phyloP scores from a whole-genome alignment of 1,140 invertebrate genomes.

The Drosophila pruinosa region DNA sequence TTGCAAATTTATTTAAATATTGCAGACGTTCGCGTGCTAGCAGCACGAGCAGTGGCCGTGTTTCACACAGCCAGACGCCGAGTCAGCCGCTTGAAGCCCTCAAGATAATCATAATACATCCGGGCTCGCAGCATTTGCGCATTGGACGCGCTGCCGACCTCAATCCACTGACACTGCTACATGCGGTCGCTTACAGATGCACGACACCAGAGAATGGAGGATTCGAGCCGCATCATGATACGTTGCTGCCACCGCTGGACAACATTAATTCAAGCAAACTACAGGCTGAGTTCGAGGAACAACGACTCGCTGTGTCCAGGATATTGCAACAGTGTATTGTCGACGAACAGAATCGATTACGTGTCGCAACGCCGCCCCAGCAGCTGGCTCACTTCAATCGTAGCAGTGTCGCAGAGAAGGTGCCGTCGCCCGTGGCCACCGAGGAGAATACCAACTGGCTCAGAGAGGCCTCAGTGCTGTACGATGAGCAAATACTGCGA shows the following conservation, averaged over 20 bases:
- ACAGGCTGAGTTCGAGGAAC: conserved; percentile 91
- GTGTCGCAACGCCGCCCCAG: conserved; percentile 93
- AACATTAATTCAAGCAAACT: conserved; percentile 30
- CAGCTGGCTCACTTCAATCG: conserved; percentile 94
- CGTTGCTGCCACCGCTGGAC: conserved; percentile 71
- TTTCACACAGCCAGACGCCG: conserved; percentile 11
- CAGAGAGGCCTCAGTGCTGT: conserved; percentile 22
- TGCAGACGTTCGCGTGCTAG: conserved; percentile 62
- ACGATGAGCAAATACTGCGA: conserved; percentile 69
- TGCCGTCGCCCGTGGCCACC: conserved; percentile 56
- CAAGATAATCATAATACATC: conserved; percentile 96
- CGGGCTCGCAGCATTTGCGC: conserved; percentile 93
- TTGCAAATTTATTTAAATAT: not conserved
- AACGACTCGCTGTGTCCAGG: conserved; percentile 90
- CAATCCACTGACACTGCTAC: conserved; percentile 91
- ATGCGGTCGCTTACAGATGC: conserved; percentile 91
- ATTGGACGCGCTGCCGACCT: conserved; percentile 95
- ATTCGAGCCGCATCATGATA: conserved; percentile 86
- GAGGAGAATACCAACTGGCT: conserved; percentile 37
- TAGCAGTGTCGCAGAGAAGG: conserved; percentile 87
- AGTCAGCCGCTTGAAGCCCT: conserved; percentile 84
- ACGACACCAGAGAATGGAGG: conserved; percentile 84
- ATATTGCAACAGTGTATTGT: conserved; percentile 91
- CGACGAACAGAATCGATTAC: conserved; percentile 90
- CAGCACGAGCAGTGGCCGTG: conserved; percentile 67